phyloP scores from a whole-genome alignment of 2,888 invertebrate genomes.

The Mechanitis messenoides region DNA sequence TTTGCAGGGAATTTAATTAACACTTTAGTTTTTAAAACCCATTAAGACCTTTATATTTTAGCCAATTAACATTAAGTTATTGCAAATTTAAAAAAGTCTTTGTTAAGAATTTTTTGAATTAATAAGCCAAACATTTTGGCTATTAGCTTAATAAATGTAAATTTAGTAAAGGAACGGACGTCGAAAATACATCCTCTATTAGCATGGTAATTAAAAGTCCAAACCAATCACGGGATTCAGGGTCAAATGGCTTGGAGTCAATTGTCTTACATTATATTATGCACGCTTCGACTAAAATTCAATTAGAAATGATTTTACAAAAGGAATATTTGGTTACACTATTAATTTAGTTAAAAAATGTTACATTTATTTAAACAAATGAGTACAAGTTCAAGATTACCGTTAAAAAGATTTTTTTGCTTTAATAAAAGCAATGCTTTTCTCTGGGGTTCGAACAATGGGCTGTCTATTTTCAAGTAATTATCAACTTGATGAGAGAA shows the following conservation, averaged over 20 bases:
- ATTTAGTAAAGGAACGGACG: conserved; percentile 37
- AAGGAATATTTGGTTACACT: too few species aligned
- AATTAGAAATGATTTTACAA: not conserved
- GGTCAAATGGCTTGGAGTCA: conserved; percentile 53
- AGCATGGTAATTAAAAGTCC: conserved; percentile 50
- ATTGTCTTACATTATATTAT: conserved; percentile 43
- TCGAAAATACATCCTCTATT: conserved; percentile 44
- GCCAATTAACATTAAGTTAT: not conserved
- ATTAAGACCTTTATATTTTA: not conserved
- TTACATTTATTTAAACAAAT: too few species aligned
- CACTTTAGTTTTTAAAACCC: not conserved
- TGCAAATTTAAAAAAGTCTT: not conserved
- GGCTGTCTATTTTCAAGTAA: not conserved
- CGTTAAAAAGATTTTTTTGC: too few species aligned
- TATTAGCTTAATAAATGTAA: conserved; percentile 14
- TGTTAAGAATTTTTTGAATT: not conserved
- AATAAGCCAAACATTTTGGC: not conserved
- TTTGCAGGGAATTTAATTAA: conserved; percentile 1
- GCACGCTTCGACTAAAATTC: conserved; percentile 5
- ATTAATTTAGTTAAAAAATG: too few species aligned
- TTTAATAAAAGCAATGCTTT: not conserved
- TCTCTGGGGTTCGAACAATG: not conserved
- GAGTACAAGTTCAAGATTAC: too few species aligned
- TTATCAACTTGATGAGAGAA: not conserved
- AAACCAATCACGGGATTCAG: conserved; percentile 44